These are phyloP conservation scores for Sciaenops ocellatus DNA, from an alignment of 2,797 vertebrate species.

Conservation along the genomic window DNA sequence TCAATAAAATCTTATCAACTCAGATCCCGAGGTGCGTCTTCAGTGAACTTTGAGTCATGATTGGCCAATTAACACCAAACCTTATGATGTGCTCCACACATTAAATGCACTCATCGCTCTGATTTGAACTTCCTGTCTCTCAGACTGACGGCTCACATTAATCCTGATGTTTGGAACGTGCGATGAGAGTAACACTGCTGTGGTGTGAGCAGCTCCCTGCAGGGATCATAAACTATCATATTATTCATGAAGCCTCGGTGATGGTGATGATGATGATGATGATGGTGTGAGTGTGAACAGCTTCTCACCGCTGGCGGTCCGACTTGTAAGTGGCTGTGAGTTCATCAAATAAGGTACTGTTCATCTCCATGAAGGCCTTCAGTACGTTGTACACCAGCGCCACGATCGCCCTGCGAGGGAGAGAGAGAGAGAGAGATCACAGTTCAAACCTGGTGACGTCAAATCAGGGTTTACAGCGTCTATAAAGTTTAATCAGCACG, in stretches of 20 bases:
- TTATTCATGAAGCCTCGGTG: background rate
- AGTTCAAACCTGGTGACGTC: background rate
- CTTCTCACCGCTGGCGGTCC: slow-evolving; percentile 97
- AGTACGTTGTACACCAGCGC: slow-evolving; percentile 99
- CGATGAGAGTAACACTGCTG: background rate
- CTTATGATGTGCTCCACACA: background rate
- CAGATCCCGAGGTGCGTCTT: too few species aligned
- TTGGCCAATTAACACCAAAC: background rate
- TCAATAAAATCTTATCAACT: background rate
- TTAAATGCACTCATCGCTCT: too few species aligned
- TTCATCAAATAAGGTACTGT: slow-evolving; percentile 98
- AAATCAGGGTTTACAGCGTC: background rate
- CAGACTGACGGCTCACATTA: background rate
- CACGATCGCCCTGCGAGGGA: slow-evolving; percentile 92
- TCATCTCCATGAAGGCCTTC: slow-evolving; percentile 99
- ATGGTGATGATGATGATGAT: background rate
- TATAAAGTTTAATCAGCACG: background rate
- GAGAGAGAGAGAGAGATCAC: background rate
- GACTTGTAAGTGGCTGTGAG: slow-evolving; percentile 99
- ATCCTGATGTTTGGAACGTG: background rate
- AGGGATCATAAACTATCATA: background rate
- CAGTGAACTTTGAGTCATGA: background rate
- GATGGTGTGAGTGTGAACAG: background rate
- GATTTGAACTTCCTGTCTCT: too few species aligned
- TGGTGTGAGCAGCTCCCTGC: background rate